Percentiles rank a stretch among this genome's conserved stretches.
Conservation (phyloP, 2,888 invertebrate genomes). For the Heliconius ismenius region DNA sequence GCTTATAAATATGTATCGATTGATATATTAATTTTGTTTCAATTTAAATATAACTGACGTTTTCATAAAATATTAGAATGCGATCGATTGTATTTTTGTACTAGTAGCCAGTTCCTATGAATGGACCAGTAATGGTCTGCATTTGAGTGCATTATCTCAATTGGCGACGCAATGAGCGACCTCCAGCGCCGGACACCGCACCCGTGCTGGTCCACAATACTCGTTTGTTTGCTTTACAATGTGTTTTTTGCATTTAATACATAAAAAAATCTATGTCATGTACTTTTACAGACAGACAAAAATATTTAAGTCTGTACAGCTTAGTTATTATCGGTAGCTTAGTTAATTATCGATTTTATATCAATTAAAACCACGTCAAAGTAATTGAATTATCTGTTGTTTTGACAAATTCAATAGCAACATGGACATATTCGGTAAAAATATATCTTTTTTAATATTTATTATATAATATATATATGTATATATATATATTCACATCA, state of each 20-base stretch:
- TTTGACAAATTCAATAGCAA: not conserved
- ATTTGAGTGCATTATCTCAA: slow-evolving; percentile 80
- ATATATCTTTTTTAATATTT: too few species aligned
- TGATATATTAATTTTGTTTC: not conserved
- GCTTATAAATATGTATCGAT: not conserved
- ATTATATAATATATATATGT: too few species aligned
- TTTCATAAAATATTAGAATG: not conserved
- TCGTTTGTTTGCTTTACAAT: slow-evolving; percentile 71
- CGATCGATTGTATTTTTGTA: slow-evolving; percentile 57
- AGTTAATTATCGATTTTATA: not conserved
- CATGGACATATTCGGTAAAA: not conserved
- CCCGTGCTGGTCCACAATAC: slow-evolving; percentile 64
- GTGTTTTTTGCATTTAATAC: slow-evolving; percentile 57
- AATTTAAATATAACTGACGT: not conserved
- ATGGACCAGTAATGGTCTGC: slow-evolving; percentile 79
- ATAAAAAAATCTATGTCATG: not conserved
- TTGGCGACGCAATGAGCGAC: slow-evolving; percentile 78
- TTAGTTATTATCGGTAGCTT: not conserved
- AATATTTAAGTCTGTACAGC: not conserved
- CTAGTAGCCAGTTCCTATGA: slow-evolving; percentile 73
- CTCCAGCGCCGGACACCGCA: slow-evolving; percentile 75
- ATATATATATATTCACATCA: too few species aligned
- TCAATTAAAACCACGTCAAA: not conserved
- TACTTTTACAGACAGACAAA: not conserved
- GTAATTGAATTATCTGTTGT: not conserved